Evolutionary conservation across 1,140 invertebrate genomes (phyloP), one percentile per base, ranked within the genome.

Genomic region (Phthorimaea operculella): DNA sequence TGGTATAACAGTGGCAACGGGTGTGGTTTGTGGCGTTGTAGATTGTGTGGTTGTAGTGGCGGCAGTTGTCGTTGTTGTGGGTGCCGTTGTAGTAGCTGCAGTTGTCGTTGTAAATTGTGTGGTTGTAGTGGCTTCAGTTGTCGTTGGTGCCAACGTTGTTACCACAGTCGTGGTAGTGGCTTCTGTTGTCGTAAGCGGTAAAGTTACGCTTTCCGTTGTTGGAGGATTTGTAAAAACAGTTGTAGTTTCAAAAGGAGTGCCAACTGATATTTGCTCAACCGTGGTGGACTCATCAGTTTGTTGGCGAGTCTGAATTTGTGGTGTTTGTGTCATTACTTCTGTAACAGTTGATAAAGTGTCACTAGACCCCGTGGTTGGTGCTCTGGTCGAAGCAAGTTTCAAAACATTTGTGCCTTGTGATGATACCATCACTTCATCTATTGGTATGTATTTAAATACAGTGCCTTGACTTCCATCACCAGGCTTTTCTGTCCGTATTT

Each of bases 401-500:
- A 81, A 64, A 51, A 87, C 82, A 62, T 85, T 83, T 34, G 84
- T 74, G 54, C 79, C 72, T 74, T 79, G 73, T 54, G 70, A 58
- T 55, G 66, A 54, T 42, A 72, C 70, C 28, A 72, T 76, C 8
- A 84, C 74, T 72, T 86, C 79, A 54, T 85, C 79, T 53, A 87
- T 85, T 34, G 85, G 82, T 72, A 86, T 87, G 58, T 81, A 87
- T 72, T 85, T 83, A 69, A 83, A 87, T 60, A 85, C 68, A 33
- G 81, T 64, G 57, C 71, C 80, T 60, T 72, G 72, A 60, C 63
- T 75, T 51, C 70, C 79, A 62, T 79, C 72, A 59, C 54, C 60
- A 33, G 84, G 85, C 67, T 75, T 85, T 72, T 87, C 85, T 14
- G 85, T 87, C 21, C 84, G 76, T 56, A 87, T 86, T 77, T 83